A percentile compares a stretch with the other conserved stretches of the same genome.
phyloP scores from a whole-genome alignment of 1,140 invertebrate genomes.

The Drosophila pseudoananassae region DNA sequence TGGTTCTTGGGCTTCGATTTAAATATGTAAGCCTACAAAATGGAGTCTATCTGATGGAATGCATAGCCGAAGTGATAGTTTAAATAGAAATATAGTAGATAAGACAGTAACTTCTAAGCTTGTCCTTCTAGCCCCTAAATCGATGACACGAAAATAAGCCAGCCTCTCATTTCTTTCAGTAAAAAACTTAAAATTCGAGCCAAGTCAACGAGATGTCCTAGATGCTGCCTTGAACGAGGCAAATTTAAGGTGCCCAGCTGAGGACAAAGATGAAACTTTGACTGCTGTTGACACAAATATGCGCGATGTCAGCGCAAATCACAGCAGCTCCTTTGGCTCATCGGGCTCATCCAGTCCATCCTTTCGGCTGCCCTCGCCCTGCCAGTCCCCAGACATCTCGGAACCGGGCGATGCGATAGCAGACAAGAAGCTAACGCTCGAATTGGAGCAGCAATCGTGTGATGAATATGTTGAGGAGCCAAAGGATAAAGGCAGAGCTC shows the following conservation, averaged over 20 bases:
- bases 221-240: slow-evolving; percentile 21
- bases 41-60: slow-evolving; percentile 32
- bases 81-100: no score
- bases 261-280: slow-evolving; percentile 56
- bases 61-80: no score
- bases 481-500: slow-evolving; percentile 45
- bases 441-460: slow-evolving; percentile 63
- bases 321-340: slow-evolving; percentile 32
- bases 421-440: slow-evolving; percentile 57
- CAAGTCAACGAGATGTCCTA: slow-evolving; percentile 34
- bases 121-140: no score
- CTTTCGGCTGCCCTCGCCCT: slow-evolving; percentile 10
- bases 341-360: slow-evolving; percentile 16
- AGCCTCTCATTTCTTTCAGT: slow-evolving; percentile 20
- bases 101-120: no score
- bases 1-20: slow-evolving; percentile 46
- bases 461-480: slow-evolving; percentile 62
- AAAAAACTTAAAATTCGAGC: slow-evolving; percentile 49
- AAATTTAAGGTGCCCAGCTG: slow-evolving; percentile 46
- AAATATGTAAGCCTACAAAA: slow-evolving; percentile 58
- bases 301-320: slow-evolving; percentile 76
- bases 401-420: slow-evolving; percentile 10
- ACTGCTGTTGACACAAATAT: slow-evolving; percentile 77
- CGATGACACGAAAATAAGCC: background rate
- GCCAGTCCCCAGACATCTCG: slow-evolving; percentile 17